Evolutionary conservation across 2,113 vertebrate species (phyloP).

Genomic region (Pongo abelii): DNA sequence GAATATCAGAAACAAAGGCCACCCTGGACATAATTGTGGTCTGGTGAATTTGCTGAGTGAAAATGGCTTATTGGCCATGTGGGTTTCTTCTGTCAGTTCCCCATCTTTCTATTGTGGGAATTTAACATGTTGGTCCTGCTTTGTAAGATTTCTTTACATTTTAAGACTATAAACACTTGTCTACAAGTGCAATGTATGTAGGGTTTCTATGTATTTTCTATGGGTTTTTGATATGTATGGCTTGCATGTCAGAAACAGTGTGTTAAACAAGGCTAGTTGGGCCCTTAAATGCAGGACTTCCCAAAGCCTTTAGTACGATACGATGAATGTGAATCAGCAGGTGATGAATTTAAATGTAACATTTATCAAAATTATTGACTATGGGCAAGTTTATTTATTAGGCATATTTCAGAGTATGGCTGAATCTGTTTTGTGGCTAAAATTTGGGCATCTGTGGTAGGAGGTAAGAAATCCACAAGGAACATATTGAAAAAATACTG

Average conservation of each 20-base stretch:
- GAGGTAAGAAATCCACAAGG: not conserved
- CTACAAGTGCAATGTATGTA: not conserved
- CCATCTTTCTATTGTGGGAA: not conserved
- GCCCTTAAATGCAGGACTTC: not conserved
- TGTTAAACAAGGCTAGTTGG: not conserved
- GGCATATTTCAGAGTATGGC: not conserved
- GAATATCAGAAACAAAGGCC: not conserved
- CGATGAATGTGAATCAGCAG: not conserved
- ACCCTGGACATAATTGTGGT: fast-evolving
- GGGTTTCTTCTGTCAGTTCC: no score
- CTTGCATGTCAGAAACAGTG: not conserved
- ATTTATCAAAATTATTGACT: not conserved
- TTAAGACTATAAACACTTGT: not conserved
- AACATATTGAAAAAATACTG: not conserved
- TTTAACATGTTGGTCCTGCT: not conserved
- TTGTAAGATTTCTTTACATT: not conserved
- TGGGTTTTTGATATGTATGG: not conserved
- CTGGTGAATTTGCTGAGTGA: not conserved
- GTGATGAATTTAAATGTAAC: not conserved
- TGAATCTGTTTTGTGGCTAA: not conserved
- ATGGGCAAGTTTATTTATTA: not conserved
- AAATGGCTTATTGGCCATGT: not conserved
- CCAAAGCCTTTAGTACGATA: not conserved
- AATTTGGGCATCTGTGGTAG: not conserved
- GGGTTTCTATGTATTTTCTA: not conserved